These are phyloP conservation scores for Drosophila pseudoananassae DNA, from an alignment of 1,140 invertebrate genomes.

Conservation along the genomic window DNA sequence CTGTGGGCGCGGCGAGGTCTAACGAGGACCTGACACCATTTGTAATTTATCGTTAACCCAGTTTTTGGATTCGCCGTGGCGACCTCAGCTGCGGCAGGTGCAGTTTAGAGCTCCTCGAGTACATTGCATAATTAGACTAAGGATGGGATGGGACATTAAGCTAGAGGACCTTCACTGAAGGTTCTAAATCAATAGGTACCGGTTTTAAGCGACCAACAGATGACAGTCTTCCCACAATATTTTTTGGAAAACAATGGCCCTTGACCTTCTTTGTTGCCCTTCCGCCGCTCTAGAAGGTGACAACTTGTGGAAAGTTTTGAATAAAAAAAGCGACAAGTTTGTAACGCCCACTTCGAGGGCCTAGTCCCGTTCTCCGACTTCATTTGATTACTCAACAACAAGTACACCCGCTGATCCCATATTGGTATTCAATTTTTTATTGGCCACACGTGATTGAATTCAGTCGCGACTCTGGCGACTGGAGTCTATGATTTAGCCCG, in stretches of 20 bases:
- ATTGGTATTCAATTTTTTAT: slow-evolving; percentile 72
- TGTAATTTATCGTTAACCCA: slow-evolving; percentile 78
- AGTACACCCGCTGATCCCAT: slow-evolving; percentile 9
- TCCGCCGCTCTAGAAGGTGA: background rate
- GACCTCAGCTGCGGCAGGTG: slow-evolving; percentile 43
- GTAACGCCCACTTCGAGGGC: no score
- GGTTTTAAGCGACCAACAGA: slow-evolving; percentile 18
- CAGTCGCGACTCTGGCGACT: slow-evolving; percentile 18
- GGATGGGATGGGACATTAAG: background rate
- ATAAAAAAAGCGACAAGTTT: no score
- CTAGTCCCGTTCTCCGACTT: background rate
- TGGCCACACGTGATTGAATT: slow-evolving; percentile 75
- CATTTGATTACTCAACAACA: slow-evolving; percentile 25
- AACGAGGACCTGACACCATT: slow-evolving; percentile 76
- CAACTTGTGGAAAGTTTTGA: background rate
- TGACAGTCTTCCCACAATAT: slow-evolving; percentile 31
- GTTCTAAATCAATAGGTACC: slow-evolving; percentile 28
- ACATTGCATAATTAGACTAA: slow-evolving; percentile 60
- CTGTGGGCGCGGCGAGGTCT: slow-evolving; percentile 38
- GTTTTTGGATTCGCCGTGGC: slow-evolving; percentile 52
- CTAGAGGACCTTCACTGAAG: slow-evolving; percentile 13
- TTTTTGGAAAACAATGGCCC: slow-evolving; percentile 11
- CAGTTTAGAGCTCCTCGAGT: slow-evolving; percentile 43
- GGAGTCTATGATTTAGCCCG: slow-evolving; percentile 72
- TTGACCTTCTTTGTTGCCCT: slow-evolving; percentile 5